Evolutionary conservation across 2,888 invertebrate species (phyloP).

Genomic region (Eupeodes luniger): DNA sequence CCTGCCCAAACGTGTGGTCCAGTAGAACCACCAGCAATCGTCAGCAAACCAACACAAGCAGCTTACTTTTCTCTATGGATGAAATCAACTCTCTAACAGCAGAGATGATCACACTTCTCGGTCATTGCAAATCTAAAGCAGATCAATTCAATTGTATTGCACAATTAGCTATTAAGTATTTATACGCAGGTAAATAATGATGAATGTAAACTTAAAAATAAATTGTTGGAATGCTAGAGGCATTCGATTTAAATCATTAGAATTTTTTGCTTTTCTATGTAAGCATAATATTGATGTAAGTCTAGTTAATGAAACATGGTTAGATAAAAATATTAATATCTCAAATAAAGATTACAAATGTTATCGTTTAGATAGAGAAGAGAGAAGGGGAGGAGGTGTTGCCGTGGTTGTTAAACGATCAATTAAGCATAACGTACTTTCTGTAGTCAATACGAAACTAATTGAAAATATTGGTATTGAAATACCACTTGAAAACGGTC

Average conservation of each 20-base stretch:
- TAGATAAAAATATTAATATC: conserved; percentile 9
- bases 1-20: not conserved
- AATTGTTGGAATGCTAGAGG: conserved; percentile 25
- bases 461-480: not conserved
- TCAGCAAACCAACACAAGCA: not conserved
- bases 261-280: not conserved
- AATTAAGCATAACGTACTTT: conserved; percentile 1
- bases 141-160: not conserved
- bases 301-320: not conserved
- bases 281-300: not conserved
- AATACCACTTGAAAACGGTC: conserved; percentile 3
- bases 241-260: conserved; percentile 10
- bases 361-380: conserved; percentile 17
- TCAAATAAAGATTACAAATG: conserved; percentile 17
- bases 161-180: conserved; percentile 12
- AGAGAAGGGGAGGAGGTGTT: conserved; percentile 18
- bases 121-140: no score
- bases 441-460: not conserved
- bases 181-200: conserved; percentile 1
- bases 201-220: conserved; percentile 4
- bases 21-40: not conserved
- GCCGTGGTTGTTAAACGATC: not conserved
- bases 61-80: not conserved
- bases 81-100: not conserved
- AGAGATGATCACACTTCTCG: no score